Base-by-base conservation (phyloP, 2,888 invertebrate species). In the Dasypolia templi region DNA sequence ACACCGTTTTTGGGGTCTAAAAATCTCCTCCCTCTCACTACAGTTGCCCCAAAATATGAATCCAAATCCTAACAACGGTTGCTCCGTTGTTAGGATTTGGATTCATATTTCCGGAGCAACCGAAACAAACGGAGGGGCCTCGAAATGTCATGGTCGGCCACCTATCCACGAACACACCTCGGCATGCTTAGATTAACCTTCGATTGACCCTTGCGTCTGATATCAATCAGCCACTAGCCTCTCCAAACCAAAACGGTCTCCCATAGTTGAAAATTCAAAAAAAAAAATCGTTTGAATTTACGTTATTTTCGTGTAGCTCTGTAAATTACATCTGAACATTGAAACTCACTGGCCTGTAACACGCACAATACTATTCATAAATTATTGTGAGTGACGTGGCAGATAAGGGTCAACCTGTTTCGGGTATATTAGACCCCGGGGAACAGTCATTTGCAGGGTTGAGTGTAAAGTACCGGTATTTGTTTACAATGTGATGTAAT, bases 331-430 rank as follows among this genome's bases (percentile, higher is more conserved):
- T 32, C 17, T 56, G 32, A 64, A 59, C 59, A 81, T 59, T 77
- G 32, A 64, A 81, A 62, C 39, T 66, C 77, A 66, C 14, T 66
- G 77, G 44, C 19, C 61, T 55, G 46, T 58, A 44, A 26, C 35
- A 66, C 49, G 3, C 26, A 66, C 68, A 61, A 55, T 79, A 55
- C 62, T 66, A 80, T 80, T 63, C 81, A 66, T 19, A 51, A 42
- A 63, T 79, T 65, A 83, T 32, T 69, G 55, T 67, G 65, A 69
- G 62, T 83, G 84, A 83, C 75, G 26, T 26, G 9, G 19, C 62
- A 51, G 75, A 83, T 83, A 59, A 69, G 84, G 84, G 80, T 69
- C 46, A 58, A 35, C 35, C 53, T 56, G 80, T 81, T 81, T 63
- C 26, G 44, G 75, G 44, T 62, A 55, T 53, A 59, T 79, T 75